phyloP scores from a whole-genome alignment of 2,888 invertebrate genomes.

The Ceramica pisi region DNA sequence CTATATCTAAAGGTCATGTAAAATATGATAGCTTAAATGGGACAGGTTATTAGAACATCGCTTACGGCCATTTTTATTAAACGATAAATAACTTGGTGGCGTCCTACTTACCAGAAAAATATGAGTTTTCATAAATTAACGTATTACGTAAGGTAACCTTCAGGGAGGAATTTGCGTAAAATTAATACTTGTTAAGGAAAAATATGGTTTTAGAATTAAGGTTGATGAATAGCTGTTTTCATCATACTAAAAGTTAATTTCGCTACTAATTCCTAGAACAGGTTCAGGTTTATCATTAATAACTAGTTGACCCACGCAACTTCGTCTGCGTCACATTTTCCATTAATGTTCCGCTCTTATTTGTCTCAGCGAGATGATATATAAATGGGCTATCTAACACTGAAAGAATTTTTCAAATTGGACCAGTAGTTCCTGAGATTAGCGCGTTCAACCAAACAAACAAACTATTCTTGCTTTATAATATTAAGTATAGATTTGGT shows the following conservation, averaged over 20 bases:
- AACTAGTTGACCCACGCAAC: too few relatives aligned
- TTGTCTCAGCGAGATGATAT: too few relatives aligned
- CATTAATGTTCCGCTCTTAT: too few relatives aligned
- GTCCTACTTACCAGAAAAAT: conserved; percentile 29
- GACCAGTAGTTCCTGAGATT: too few relatives aligned
- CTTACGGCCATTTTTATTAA: conserved; percentile 42
- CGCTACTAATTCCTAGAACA: not conserved
- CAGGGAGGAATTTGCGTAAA: conserved; percentile 7
- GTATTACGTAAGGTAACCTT: conserved; percentile 11
- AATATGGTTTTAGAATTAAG: not conserved
- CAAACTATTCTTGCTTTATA: too few relatives aligned
- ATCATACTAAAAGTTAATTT: not conserved
- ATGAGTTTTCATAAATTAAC: conserved; percentile 39
- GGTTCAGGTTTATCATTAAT: not conserved
- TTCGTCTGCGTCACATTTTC: too few relatives aligned
- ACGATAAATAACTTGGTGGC: conserved; percentile 42
- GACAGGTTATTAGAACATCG: conserved; percentile 10
- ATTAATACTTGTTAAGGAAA: not conserved
- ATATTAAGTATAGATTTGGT: too few relatives aligned
- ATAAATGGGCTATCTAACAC: too few relatives aligned
- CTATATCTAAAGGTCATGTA: not conserved
- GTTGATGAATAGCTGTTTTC: not conserved
- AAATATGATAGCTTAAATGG: conserved; percentile 15
- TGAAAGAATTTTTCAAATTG: too few relatives aligned
- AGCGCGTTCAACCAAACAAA: too few relatives aligned